Evolutionary conservation across 2,797 vertebrate genomes (phyloP).

Genomic region (Chrosomus eos): DNA sequence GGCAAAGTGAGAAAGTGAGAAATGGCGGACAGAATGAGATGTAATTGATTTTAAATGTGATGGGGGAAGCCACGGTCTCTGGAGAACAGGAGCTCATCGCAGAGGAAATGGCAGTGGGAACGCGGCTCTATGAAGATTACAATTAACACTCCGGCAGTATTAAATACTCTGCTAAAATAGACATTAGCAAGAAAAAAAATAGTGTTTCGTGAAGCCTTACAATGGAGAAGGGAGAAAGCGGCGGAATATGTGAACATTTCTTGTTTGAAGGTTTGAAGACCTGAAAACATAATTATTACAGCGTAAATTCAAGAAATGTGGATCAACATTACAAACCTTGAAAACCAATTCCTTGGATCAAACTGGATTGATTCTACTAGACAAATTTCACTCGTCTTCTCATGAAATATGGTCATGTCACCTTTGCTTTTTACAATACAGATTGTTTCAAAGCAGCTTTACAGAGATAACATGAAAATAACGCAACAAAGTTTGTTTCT

Average conservation of each 20-base stretch:
- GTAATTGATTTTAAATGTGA: constrained; percentile 84
- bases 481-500: too few species aligned
- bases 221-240: background rate
- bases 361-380: background rate
- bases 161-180: constrained; percentile 49
- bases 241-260: constrained; percentile 13
- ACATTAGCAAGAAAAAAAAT: constrained; percentile 9
- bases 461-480: too few species aligned
- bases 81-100: constrained; percentile 72
- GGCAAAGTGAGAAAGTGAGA: constrained; percentile 59
- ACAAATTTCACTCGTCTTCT: background rate
- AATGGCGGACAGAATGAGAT: constrained; percentile 61
- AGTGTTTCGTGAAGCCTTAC: background rate
- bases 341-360: background rate
- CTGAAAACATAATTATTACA: background rate
- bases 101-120: constrained; percentile 69
- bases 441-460: too few species aligned
- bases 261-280: background rate
- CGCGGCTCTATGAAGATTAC: constrained; percentile 69
- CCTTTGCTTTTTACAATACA: too few species aligned
- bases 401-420: background rate
- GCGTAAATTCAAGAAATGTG: background rate
- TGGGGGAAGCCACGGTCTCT: constrained; percentile 78
- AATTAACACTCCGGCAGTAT: constrained; percentile 49
- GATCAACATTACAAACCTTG: background rate